Conservation (phyloP, 2,888 invertebrate species). For the Drosophila formosana region DNA sequence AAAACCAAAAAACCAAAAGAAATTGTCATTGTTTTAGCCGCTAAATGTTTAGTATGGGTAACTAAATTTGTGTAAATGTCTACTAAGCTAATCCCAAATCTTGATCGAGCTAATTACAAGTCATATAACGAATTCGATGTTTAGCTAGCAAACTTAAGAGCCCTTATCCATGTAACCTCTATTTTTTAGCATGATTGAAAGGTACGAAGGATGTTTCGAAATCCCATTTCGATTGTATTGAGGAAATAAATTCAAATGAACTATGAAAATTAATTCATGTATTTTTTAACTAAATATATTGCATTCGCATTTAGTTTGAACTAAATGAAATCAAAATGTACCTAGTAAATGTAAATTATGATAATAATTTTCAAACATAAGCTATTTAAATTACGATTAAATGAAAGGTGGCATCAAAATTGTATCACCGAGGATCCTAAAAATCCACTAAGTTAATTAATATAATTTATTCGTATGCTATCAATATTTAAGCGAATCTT, state of each 20-base stretch:
- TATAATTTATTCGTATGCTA: slow-evolving; percentile 31
- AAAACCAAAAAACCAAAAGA: background rate
- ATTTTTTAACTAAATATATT: slow-evolving; percentile 46
- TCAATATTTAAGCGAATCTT: slow-evolving; percentile 12
- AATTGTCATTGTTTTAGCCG: slow-evolving; percentile 45
- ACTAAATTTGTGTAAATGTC: slow-evolving; percentile 51
- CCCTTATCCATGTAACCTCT: slow-evolving; percentile 37
- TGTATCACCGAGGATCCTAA: slow-evolving; percentile 12
- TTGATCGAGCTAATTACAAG: slow-evolving; percentile 20
- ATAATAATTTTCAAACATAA: slow-evolving; percentile 76
- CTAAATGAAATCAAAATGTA: slow-evolving; percentile 77
- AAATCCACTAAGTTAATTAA: slow-evolving; percentile 21
- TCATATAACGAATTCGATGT: slow-evolving; percentile 21
- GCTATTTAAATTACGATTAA: slow-evolving; percentile 53
- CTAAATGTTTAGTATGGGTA: slow-evolving; percentile 57
- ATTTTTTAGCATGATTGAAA: slow-evolving; percentile 42
- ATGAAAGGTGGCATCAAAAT: slow-evolving; percentile 6
- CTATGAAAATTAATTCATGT: slow-evolving; percentile 29
- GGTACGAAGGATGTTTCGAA: background rate
- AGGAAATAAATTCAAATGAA: background rate
- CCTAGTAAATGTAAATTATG: slow-evolving; percentile 81
- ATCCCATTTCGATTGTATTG: background rate
- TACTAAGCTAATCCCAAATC: slow-evolving; percentile 47
- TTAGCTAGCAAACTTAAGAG: slow-evolving; percentile 30
- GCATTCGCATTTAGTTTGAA: slow-evolving; percentile 64